Evolutionary conservation across 2,888 invertebrate genomes (phyloP).

Genomic region (Drosophila prolongata): DNA sequence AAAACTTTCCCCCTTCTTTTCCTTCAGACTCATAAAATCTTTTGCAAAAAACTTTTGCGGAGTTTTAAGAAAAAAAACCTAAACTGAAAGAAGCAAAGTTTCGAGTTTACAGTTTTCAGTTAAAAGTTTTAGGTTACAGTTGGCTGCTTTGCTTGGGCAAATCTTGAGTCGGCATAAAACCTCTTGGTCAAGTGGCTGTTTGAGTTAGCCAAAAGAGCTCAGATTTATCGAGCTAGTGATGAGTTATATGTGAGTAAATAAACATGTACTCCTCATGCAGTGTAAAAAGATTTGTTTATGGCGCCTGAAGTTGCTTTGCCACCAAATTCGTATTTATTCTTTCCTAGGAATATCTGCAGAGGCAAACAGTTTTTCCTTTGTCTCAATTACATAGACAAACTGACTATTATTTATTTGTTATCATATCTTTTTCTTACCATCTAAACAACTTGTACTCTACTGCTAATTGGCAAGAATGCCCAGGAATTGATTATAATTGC

Average conservation of each 20-base stretch:
- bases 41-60: constrained; percentile 41
- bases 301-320: neutral
- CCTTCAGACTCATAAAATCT: constrained; percentile 46
- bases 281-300: constrained; percentile 13
- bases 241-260: constrained; percentile 32
- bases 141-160: constrained; percentile 7
- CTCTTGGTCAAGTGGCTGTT: constrained; percentile 35
- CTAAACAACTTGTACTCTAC: constrained; percentile 40
- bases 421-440: constrained; percentile 9
- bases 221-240: constrained; percentile 14
- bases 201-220: constrained; percentile 16
- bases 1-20: constrained; percentile 18
- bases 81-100: constrained; percentile 22
- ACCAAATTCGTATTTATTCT: constrained; percentile 2
- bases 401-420: constrained; percentile 27
- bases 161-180: constrained; percentile 35
- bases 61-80: neutral
- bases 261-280: constrained; percentile 11
- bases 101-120: constrained; percentile 33
- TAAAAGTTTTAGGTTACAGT: constrained; percentile 33
- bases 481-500: constrained; percentile 64
- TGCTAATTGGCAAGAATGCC: constrained; percentile 59
- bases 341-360: neutral
- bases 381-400: constrained; percentile 32
- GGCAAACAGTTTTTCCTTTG: constrained; percentile 19